Evolutionary conservation across 2,113 vertebrate species (phyloP), one percentile per base, ranked within the genome.

Genomic region (Lamprologus ornatipinnis): DNA sequence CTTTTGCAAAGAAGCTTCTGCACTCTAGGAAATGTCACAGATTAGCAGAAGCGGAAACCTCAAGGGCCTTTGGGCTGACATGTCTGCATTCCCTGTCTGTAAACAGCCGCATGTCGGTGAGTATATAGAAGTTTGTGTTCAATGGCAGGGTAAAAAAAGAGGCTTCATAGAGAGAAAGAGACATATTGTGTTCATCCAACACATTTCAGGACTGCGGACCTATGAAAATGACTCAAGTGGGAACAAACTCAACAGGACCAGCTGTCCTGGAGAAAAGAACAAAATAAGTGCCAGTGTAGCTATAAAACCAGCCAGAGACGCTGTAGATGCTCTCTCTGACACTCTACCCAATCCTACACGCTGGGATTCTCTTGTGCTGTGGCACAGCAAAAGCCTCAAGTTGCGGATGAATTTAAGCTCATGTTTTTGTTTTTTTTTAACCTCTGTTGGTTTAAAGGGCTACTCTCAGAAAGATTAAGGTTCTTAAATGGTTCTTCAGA

Each of bases 261-360:
- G 84, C 55, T 88, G 57, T 17, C 65, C 40, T 21, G 65, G 45
- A 84, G 82, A 85, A 40, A 79, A 73, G 49, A 79, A 35, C 28
- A 57, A 79, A 87, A 79, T 51, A 58, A 83, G 31, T 35, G 83
- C 54, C 55, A 63, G 63, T 13, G 54, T 31, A 9, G 55, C 83
- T 81, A 82, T 45, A 58, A 88, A 85, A 80, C 11, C 80, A 73
- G 60, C 37, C 78, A 26, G 54, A 63, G 81, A 87, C 31, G 9
- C 63, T 31, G 70, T 70, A 85, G 89, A 88, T 81, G 73, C 81
- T 88, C 51, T 53, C 82, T 19, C 35, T 83, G 88, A 92, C 70
- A 85, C 82, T 75, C 53, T 15, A 55, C 63, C 58, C 58, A 83
- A 28, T 70, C 33, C 33, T 53, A 55, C 60, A 55, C 11, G 33